Conservation (phyloP, 2,797 vertebrate genomes). For the Valencia hispanica region DNA sequence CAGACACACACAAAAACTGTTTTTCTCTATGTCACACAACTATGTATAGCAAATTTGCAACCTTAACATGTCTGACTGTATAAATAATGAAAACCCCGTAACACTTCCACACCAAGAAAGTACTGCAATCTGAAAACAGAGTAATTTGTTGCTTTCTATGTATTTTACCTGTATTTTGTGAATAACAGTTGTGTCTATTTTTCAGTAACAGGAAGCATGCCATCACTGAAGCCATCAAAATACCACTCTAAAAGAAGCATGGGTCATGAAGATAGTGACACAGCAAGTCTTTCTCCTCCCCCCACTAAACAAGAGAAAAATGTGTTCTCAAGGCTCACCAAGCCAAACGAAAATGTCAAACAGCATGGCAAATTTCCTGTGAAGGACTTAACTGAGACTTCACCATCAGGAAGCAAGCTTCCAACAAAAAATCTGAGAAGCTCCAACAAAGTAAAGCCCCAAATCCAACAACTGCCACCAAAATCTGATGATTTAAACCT, state of each 20-base stretch:
- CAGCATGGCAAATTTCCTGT: conserved; percentile 44
- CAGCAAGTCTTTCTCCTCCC: conserved; percentile 39
- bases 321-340: conserved; percentile 41
- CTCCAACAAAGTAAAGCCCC: conserved; percentile 53
- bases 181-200: conserved; percentile 27
- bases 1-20: not conserved
- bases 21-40: not conserved
- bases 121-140: not conserved
- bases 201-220: conserved; percentile 63
- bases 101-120: not conserved
- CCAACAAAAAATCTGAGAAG: conserved; percentile 58
- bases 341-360: conserved; percentile 56
- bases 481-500: conserved; percentile 27
- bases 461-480: conserved; percentile 29
- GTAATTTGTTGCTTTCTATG: not conserved
- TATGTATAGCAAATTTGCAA: not conserved
- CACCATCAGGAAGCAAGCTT: conserved; percentile 59
- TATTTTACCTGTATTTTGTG: not conserved
- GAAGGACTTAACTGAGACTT: conserved; percentile 54
- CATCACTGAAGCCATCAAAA: conserved; percentile 46
- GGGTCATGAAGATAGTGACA: conserved; percentile 55
- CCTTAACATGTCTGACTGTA: not conserved
- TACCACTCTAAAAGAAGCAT: conserved; percentile 55
- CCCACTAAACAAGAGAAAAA: conserved; percentile 61
- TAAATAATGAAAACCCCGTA: not conserved